These are phyloP conservation scores for Ostrea denselamellosa DNA, from an alignment of 1,140 invertebrate species.

Conservation along the genomic window DNA sequence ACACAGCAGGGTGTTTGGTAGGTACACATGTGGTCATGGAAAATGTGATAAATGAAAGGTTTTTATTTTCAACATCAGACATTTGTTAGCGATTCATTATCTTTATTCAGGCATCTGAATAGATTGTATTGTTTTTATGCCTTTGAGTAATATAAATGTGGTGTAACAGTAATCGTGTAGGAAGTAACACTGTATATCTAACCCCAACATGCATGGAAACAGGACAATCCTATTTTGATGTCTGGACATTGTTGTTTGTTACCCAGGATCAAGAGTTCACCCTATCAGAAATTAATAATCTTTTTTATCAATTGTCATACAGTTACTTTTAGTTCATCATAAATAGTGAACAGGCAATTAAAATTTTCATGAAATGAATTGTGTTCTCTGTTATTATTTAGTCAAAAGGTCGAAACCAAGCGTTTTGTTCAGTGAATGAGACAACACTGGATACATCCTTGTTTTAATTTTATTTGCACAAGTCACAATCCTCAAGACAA, in stretches of 20 bases:
- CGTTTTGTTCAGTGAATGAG: no score
- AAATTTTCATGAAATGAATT: constrained; percentile 49
- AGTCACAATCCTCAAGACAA: no score
- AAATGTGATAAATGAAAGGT: constrained; percentile 16
- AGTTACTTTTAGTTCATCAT: constrained; percentile 49
- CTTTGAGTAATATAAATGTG: constrained; percentile 15
- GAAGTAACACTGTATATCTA: constrained; percentile 6
- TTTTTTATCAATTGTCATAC: constrained; percentile 45
- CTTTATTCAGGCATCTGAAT: constrained; percentile 26
- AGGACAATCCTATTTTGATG: constrained; percentile 45
- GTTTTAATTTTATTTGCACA: no score
- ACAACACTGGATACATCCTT: no score
- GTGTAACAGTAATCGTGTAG: constrained; percentile 25
- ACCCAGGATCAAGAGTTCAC: constrained; percentile 34
- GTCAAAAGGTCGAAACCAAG: not conserved
- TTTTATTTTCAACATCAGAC: constrained; percentile 1
- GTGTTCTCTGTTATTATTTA: not conserved
- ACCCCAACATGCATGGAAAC: constrained; percentile 27
- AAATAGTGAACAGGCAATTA: constrained; percentile 51
- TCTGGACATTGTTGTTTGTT: constrained; percentile 34
- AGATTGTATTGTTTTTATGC: constrained; percentile 39
- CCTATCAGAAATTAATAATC: constrained; percentile 33
- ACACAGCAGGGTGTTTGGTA: constrained; percentile 1
- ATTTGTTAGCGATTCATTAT: constrained; percentile 38
- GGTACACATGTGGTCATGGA: constrained; percentile 30